Evolutionary conservation across 1,140 invertebrate species (phyloP).

Genomic region (Brevipalpus yothersi): DNA sequence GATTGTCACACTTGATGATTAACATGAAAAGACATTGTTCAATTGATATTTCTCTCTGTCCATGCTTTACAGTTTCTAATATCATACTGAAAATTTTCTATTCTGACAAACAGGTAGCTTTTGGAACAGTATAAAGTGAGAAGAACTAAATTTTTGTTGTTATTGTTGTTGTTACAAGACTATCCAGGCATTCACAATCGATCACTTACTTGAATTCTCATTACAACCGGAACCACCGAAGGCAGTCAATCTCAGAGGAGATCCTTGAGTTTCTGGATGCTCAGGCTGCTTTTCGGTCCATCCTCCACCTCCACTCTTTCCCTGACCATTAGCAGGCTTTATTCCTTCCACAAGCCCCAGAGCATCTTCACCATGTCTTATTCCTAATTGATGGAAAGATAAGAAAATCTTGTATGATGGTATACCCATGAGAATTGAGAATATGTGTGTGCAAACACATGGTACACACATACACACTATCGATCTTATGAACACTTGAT

Average conservation of each 20-base stretch:
- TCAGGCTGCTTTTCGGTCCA: not conserved
- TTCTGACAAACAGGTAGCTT: no score
- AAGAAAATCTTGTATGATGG: not conserved
- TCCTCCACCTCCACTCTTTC: not conserved
- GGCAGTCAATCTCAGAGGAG: slow-evolving; percentile 1
- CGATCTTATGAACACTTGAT: no score
- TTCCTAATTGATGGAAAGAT: not conserved
- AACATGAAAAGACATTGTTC: no score
- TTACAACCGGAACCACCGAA: not conserved
- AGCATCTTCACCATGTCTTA: not conserved
- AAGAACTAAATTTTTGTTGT: no score
- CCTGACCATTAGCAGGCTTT: not conserved
- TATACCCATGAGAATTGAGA: not conserved
- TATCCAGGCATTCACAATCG: no score
- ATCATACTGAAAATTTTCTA: no score
- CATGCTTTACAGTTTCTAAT: no score
- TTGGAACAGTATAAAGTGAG: no score
- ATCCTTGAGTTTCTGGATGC: not conserved
- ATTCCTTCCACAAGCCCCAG: not conserved
- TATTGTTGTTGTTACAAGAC: no score
- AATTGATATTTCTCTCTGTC: no score
- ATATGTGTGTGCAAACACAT: not conserved
- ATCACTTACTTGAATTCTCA: not conserved
- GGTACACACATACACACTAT: no score
- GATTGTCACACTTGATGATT: no score